phyloP scores from a whole-genome alignment of 1,140 invertebrate species.

The Alviniconcha marisindica region DNA sequence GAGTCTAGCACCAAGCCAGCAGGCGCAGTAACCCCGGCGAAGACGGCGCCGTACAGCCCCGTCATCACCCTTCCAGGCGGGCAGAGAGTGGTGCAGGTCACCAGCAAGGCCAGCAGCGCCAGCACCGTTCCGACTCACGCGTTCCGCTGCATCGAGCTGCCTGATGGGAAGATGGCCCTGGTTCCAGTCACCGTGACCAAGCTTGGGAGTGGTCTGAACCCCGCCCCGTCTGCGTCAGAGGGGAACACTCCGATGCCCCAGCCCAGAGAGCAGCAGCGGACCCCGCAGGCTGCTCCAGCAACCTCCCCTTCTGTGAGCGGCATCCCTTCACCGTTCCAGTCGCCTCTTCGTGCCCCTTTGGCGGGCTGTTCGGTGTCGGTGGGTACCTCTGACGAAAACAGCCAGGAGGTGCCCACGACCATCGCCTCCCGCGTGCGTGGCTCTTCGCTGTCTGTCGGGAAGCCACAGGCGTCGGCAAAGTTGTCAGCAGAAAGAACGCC shows the following conservation, averaged over 20 bases:
- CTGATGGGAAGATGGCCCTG: background rate
- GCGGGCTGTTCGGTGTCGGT: background rate
- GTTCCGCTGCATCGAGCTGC: constrained; percentile 1
- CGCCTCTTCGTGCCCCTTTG: background rate
- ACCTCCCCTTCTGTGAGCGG: too few species aligned
- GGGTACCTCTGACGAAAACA: too few species aligned
- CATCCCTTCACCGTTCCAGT: background rate
- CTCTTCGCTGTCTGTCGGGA: too few species aligned
- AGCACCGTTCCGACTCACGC: background rate
- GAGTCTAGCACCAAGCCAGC: background rate
- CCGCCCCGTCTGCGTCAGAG: background rate
- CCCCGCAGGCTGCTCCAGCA: too few species aligned
- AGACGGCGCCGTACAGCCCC: too few species aligned
- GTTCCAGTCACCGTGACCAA: background rate
- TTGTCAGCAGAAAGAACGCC: too few species aligned
- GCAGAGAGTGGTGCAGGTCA: background rate
- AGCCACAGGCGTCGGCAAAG: too few species aligned
- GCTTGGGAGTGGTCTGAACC: background rate
- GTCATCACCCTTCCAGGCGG: too few species aligned
- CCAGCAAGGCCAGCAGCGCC: background rate
- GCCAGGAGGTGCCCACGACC: too few species aligned
- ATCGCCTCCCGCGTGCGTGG: too few species aligned
- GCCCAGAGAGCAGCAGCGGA: too few species aligned
- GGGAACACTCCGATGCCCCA: background rate
- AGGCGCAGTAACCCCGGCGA: background rate